A percentile compares a stretch with the other conserved stretches of the same genome.
These are phyloP conservation scores for Gandaritis pyraliata DNA, from an alignment of 2,888 invertebrate genomes.

Conservation along the genomic window DNA sequence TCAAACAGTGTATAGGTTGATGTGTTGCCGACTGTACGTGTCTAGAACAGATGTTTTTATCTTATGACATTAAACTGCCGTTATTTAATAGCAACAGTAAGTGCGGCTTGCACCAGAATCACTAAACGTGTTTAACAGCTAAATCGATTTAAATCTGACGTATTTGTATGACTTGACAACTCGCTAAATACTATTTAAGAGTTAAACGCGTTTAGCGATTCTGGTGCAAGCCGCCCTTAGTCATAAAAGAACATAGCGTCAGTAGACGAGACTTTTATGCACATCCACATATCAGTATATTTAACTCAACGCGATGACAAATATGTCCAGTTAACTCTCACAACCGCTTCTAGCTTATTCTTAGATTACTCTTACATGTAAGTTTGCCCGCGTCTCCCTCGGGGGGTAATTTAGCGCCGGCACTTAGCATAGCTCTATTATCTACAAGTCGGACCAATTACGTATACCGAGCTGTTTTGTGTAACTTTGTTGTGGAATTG, in stretches of 20 bases:
- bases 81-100: too few species aligned
- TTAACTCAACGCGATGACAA: not conserved
- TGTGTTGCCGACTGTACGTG: too few species aligned
- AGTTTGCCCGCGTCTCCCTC: constrained; percentile 8
- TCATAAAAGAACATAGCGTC: not conserved
- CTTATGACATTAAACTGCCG: not conserved
- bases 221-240: too few species aligned
- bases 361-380: constrained; percentile 3
- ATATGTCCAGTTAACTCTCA: not conserved
- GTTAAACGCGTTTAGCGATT: too few species aligned
- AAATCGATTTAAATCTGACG: too few species aligned
- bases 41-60: too few species aligned
- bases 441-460: constrained; percentile 18
- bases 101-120: too few species aligned
- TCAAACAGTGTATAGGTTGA: too few species aligned
- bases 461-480: constrained; percentile 14
- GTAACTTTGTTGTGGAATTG: constrained; percentile 16
- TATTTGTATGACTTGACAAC: too few species aligned
- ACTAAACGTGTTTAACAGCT: too few species aligned
- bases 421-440: constrained; percentile 20
- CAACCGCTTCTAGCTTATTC: not conserved
- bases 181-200: too few species aligned
- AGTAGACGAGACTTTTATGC: not conserved
- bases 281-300: not conserved
- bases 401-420: constrained; percentile 16